Base-by-base conservation (phyloP, 2,113 vertebrate genomes). In the Lasiurus borealis region DNA sequence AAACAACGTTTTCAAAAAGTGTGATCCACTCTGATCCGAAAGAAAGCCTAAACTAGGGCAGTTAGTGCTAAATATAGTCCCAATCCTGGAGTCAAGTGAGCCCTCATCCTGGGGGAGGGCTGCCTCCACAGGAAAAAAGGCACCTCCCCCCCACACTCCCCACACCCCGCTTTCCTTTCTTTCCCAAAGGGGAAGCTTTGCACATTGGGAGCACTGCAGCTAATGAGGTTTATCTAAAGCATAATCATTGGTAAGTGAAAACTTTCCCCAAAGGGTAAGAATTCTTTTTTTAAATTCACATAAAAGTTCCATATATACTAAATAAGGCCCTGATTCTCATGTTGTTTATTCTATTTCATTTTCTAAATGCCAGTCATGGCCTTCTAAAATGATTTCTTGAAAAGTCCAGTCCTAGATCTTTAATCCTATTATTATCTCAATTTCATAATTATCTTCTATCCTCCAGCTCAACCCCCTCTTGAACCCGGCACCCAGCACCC, bases 1-100 rank as follows among this genome's bases (percentile, higher is more conserved):
- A 91, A 93, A 89, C 40, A 68, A 50, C 44, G 62, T 46, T 91
- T 94, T 92, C 86, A 92, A 90, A 54, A 77, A 36, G 14, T 89
- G 16, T 85, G 31, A 82, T 54, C 77, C 76, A 48, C 44, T 73
- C 59, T 25, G 36, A 90, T 86, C 40, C 64, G 36, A 18, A 50
- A 71, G 31, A 40, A 62, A 77, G n/a, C 46, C 73, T 62, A 82
- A 82, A 3, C n/a, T 27, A n/a, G 8, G 52, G 29, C 71, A 34
- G 14, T 54, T 6, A 73, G 19, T 40, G n/a, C 34, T 59, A 73
- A 86, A 68, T 16, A 52, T 34, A 77, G 29, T 8, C n/a, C 40
- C 19, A 57, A 1, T 5, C 23, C 19, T 48, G 11, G 0, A 25
- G 27, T 36, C 76, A 64, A 69, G 6, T 18, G 64, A 85, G 29